These are phyloP conservation scores for Galemys pyrenaicus DNA, from an alignment of 2,113 vertebrate genomes.

Conservation along the genomic window DNA sequence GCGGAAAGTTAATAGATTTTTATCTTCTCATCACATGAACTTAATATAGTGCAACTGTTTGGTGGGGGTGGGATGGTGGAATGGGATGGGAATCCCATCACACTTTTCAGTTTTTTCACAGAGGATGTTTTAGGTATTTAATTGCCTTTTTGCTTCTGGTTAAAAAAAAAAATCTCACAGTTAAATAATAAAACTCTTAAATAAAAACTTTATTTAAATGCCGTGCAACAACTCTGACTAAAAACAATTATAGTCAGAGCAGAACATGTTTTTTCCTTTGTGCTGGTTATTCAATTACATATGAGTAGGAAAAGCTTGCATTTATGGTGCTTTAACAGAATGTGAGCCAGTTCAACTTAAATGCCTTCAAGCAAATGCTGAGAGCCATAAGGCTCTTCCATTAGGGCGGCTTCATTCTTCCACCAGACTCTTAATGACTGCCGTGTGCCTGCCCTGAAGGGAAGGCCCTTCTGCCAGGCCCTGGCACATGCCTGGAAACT, in stretches of 20 bases:
- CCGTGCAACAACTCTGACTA: slow-evolving; percentile 28
- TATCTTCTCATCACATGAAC: slow-evolving; percentile 92
- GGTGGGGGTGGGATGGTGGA: slow-evolving; percentile 64
- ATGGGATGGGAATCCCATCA: slow-evolving; percentile 75
- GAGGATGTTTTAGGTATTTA: slow-evolving; percentile 58
- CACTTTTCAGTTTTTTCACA: slow-evolving; percentile 73
- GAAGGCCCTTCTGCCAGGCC: slow-evolving; percentile 46
- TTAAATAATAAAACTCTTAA: slow-evolving; percentile 74
- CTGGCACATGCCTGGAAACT: slow-evolving; percentile 53
- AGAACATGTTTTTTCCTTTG: slow-evolving; percentile 53
- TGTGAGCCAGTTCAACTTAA: slow-evolving; percentile 66
- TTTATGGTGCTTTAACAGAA: slow-evolving; percentile 64
- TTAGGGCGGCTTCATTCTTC: slow-evolving; percentile 49
- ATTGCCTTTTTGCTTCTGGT: slow-evolving; percentile 61
- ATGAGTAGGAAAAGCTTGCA: slow-evolving; percentile 63
- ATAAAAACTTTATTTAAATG: slow-evolving; percentile 35
- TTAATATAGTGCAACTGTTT: slow-evolving; percentile 89
- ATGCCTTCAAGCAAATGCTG: slow-evolving; percentile 48
- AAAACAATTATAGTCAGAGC: slow-evolving; percentile 64
- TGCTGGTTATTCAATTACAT: slow-evolving; percentile 69
- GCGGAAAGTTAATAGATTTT: slow-evolving; percentile 99
- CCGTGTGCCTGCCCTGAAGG: slow-evolving; percentile 57
- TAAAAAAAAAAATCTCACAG: slow-evolving; percentile 50
- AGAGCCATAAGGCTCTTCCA: slow-evolving; percentile 54
- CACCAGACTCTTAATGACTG: slow-evolving; percentile 63